Percentiles rank a stretch among this genome's conserved stretches.
phyloP scores from a whole-genome alignment of 2,113 vertebrate species.

The Leiothrix lutea region DNA sequence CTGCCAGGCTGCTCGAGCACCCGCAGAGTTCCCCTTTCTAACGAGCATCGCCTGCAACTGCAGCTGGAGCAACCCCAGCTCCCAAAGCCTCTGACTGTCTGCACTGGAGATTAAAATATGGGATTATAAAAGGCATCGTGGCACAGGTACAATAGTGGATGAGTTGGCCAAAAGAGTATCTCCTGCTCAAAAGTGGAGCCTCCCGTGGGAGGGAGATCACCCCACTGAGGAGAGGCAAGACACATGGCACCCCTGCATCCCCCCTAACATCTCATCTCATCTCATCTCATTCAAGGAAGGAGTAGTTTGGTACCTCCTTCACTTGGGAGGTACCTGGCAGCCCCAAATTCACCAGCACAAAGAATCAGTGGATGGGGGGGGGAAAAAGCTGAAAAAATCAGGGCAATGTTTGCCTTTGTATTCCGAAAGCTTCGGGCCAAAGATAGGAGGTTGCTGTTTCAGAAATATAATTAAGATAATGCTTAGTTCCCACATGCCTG shows the following conservation, averaged over 20 bases:
- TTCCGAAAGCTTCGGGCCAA: neutral
- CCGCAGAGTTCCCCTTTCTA: neutral
- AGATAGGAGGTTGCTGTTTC: neutral
- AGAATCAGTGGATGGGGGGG: neutral
- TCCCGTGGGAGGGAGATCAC: neutral
- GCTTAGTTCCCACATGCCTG: neutral
- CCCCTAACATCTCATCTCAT: rapidly evolving
- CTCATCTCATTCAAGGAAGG: no score
- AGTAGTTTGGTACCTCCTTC: neutral
- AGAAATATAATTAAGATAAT: slow-evolving; percentile 21
- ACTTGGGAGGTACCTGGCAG: neutral
- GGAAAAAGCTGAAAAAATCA: neutral
- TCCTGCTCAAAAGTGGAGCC: neutral
- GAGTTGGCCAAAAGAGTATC: neutral
- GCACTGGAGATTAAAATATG: neutral
- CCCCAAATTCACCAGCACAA: neutral
- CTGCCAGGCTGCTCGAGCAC: neutral
- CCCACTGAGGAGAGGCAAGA: rapidly evolving
- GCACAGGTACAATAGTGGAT: rapidly evolving
- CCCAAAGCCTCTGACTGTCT: neutral
- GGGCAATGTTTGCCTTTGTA: neutral
- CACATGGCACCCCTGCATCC: rapidly evolving
- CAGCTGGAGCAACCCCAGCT: neutral
- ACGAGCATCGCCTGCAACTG: neutral
- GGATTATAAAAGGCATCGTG: neutral